These are phyloP conservation scores for Yponomeuta malinellus DNA, from an alignment of 2,888 invertebrate genomes.

Conservation along the genomic window DNA sequence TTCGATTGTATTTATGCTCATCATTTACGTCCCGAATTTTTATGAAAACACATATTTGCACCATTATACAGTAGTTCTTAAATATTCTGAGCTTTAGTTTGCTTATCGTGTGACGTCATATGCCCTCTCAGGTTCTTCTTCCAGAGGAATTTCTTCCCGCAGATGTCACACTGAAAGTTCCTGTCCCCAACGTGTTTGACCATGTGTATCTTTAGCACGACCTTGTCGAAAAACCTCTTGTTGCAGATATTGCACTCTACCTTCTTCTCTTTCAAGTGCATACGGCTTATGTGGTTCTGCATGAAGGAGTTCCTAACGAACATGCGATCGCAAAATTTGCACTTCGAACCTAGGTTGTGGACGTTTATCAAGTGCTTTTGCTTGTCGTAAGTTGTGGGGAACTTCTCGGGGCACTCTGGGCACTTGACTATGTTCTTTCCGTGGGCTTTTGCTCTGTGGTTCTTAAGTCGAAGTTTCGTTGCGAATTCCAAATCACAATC, in stretches of 20 bases:
- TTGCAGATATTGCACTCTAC: conserved; percentile 19
- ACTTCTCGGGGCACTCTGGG: conserved; percentile 45
- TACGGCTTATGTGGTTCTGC: conserved; percentile 53
- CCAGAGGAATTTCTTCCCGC: conserved; percentile 57
- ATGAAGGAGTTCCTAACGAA: conserved; percentile 50
- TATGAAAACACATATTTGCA: too few relatives aligned
- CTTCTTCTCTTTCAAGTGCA: conserved; percentile 33
- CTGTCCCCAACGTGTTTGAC: conserved; percentile 48
- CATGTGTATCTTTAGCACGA: conserved; percentile 31
- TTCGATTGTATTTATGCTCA: too few relatives aligned
- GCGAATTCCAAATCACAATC: conserved; percentile 38
- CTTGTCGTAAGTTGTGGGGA: conserved; percentile 44
- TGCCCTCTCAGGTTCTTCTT: conserved; percentile 65
- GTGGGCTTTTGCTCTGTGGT: conserved; percentile 45
- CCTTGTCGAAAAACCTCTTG: conserved; percentile 21
- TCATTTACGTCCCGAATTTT: too few relatives aligned
- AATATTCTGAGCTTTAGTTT: conserved; percentile 7
- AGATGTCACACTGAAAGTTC: conserved; percentile 56
- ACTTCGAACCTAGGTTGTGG: conserved; percentile 49
- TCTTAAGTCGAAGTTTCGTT: conserved; percentile 34
- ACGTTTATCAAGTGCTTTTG: conserved; percentile 42
- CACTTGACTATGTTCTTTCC: conserved; percentile 43
- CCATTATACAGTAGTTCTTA: neutral
- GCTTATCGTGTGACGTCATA: conserved; percentile 51
- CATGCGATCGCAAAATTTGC: conserved; percentile 43